Evolutionary conservation across 2,113 vertebrate species (phyloP), one percentile per base, ranked within the genome.

Genomic region (Callithrix jacchus): DNA sequence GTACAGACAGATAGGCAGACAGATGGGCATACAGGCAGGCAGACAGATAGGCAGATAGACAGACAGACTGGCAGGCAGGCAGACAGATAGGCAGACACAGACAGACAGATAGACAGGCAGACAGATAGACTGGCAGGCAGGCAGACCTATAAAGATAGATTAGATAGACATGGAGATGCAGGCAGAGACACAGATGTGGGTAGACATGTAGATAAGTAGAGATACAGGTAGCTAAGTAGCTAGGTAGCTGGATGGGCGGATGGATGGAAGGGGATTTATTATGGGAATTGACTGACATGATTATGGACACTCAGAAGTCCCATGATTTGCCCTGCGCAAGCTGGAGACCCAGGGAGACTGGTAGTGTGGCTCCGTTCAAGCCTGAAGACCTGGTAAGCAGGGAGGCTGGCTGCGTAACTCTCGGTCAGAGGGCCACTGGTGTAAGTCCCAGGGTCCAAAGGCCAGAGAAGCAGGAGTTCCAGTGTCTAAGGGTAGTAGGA

Each of bases 1-100:
- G 1, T n/a, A n/a, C 25, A 61, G 58, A 0, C 20, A 27, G 58
- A 0, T 25, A 64, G 10, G 1, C 3, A 64, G 58, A 0, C 3
- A 66, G 64, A 35, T 14, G 17, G 30, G 3, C 32, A 68, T 30
- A 1, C 14, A 68, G 64, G 6, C 0, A 35, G 32, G 1, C 14
- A 66, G 64, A 2, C 64, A 66, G 64, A 0, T 9, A 61, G 58
- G 1, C 3, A 61, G 58, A 0, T 4, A 61, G 58, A 1, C 25
- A 61, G 58, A 0, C 18, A 27, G 58, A 0, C 25, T 27, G 10
- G 3, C 9, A 61, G 58, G 0, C 1, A 61, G 58, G 6, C 7
- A 66, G 64, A 17, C 32, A 35, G 30, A 1, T 14, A 68, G 64
- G 3, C 14, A 68, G 64, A 1, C 0, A 1, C 0, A 68, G 64